Evolutionary conservation across 92 coral and sea anemone species (phyloP).

Genomic region (Parazoanthus atlanticus): DNA sequence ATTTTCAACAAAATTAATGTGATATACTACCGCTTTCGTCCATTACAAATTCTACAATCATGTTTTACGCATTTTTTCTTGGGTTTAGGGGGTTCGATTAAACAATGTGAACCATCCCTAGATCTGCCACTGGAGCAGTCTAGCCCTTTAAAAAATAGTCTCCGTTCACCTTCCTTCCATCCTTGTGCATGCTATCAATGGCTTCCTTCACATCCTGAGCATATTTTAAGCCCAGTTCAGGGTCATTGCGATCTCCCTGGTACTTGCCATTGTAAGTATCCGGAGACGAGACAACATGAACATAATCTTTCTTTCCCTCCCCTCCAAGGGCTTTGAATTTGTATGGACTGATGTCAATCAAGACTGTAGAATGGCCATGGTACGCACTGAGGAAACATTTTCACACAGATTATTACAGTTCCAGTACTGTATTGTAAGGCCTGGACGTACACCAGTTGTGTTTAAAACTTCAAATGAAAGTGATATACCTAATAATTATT

Average conservation of each 20-base stretch:
- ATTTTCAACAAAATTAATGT: too few species aligned
- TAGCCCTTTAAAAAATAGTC: neutral
- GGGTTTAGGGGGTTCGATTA: neutral
- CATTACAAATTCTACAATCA: too few species aligned
- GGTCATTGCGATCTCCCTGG: slow-evolving; percentile 72
- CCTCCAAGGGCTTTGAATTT: slow-evolving; percentile 74
- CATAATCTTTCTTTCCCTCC: slow-evolving; percentile 81
- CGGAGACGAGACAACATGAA: slow-evolving; percentile 86
- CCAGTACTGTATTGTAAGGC: neutral
- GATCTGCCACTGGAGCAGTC: too few species aligned
- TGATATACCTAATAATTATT: too few species aligned
- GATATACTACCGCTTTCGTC: too few species aligned
- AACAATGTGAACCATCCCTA: too few species aligned
- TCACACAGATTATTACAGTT: neutral
- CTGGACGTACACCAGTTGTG: too few species aligned
- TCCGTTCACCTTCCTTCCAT: slow-evolving; percentile 75
- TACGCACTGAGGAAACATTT: slow-evolving; percentile 72
- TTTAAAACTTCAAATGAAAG: too few species aligned
- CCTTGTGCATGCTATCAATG: slow-evolving; percentile 73
- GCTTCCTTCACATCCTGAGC: slow-evolving; percentile 85
- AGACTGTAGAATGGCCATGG: slow-evolving; percentile 91
- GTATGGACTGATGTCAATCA: slow-evolving; percentile 92
- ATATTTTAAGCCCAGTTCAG: slow-evolving; percentile 82
- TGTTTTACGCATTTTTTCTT: too few species aligned
- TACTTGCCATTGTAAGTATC: slow-evolving; percentile 91